phyloP scores from a whole-genome alignment of 2,113 vertebrate species.

The Isurus oxyrinchus region DNA sequence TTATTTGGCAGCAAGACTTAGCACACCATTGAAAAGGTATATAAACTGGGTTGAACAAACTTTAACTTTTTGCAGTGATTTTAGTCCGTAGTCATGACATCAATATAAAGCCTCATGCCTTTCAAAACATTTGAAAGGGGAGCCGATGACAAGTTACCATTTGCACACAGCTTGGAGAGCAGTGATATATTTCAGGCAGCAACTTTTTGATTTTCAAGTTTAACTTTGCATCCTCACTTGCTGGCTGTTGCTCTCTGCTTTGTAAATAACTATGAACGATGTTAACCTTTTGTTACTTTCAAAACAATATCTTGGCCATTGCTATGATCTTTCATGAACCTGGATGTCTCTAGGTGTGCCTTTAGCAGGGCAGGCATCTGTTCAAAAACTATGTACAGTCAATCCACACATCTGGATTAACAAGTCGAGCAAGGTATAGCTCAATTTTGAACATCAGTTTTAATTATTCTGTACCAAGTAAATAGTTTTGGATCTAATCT shows the following conservation, averaged over 20 bases:
- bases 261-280: neutral
- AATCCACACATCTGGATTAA: conserved; percentile 5
- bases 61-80: neutral
- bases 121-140: neutral
- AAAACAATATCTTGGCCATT: neutral
- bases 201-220: neutral
- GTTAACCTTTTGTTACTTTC: neutral
- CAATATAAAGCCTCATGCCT: neutral
- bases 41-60: neutral
- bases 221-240: neutral
- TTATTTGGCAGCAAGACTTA: neutral
- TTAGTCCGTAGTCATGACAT: neutral
- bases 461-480: neutral
- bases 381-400: neutral
- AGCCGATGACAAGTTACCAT: neutral
- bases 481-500: neutral
- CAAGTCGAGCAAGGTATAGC: neutral
- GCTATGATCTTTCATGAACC: neutral
- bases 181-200: neutral
- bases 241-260: neutral
- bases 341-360: neutral
- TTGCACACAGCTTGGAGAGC: neutral
- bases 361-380: neutral
- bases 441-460: neutral
- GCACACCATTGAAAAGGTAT: neutral